Percentiles rank a stretch among this genome's conserved stretches.
Conservation (phyloP, 1,140 invertebrate genomes). For the Subanguina moxae region DNA sequence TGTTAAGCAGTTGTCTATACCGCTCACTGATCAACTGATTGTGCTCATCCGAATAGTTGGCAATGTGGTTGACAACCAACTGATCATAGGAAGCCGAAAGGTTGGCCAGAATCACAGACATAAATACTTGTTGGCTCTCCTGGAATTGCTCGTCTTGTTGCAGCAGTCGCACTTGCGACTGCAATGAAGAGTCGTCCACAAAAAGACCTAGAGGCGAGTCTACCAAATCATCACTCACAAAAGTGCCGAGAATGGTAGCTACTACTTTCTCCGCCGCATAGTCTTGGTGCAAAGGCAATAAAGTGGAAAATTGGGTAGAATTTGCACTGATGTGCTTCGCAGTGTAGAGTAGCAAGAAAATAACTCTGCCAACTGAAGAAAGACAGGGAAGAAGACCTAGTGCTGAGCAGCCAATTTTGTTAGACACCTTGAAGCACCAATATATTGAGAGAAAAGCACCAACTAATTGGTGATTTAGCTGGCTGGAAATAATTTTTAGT, state of each 20-base stretch:
- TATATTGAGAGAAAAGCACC: too few relatives aligned
- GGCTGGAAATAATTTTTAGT: too few relatives aligned
- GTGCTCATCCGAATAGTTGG: background rate
- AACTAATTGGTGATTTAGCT: too few relatives aligned
- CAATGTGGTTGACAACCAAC: background rate
- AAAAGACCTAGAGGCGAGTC: background rate
- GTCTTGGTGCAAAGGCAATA: too few relatives aligned
- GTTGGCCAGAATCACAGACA: background rate
- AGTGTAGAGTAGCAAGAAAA: too few relatives aligned
- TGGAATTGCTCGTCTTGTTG: background rate
- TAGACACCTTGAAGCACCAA: too few relatives aligned
- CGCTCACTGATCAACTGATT: background rate
- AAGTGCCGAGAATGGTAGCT: background rate
- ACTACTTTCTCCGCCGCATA: background rate
- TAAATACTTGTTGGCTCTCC: background rate
- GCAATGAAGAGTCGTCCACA: background rate
- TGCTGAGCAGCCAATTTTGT: too few relatives aligned
- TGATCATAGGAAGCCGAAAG: background rate
- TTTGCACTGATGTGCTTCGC: too few relatives aligned
- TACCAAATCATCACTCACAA: background rate
- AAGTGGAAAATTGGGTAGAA: too few relatives aligned
- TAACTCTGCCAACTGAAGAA: too few relatives aligned
- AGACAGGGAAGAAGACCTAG: too few relatives aligned
- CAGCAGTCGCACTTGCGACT: background rate
- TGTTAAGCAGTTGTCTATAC: slow-evolving; percentile 7